Conservation (phyloP, 2,113 vertebrate species). For the Bos taurus region DNA sequence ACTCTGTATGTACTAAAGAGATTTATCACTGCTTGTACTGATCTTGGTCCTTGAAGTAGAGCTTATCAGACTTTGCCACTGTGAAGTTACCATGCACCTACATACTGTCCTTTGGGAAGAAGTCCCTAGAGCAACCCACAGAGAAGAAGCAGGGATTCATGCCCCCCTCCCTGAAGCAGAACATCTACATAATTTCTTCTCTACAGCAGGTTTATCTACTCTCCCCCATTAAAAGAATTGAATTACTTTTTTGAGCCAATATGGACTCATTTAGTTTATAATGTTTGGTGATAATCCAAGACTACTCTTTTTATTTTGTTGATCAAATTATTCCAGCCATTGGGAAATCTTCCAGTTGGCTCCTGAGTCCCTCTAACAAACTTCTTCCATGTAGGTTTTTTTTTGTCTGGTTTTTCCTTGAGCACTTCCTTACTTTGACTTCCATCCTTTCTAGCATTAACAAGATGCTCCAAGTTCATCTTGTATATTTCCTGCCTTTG, state of each 20-base stretch:
- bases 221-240: neutral
- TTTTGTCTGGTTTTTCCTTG: neutral
- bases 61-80: neutral
- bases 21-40: neutral
- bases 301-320: neutral
- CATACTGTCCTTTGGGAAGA: neutral
- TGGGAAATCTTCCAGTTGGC: neutral
- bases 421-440: neutral
- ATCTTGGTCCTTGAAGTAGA: neutral
- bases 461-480: neutral
- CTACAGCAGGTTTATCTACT: neutral
- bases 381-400: neutral
- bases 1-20: neutral
- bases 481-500: neutral
- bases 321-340: neutral
- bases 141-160: neutral
- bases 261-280: neutral
- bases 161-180: neutral
- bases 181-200: neutral
- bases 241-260: neutral
- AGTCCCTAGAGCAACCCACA: neutral
- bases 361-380: neutral
- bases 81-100: neutral
- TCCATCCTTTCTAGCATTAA: neutral
- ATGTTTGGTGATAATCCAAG: neutral